A percentile compares a stretch with the other conserved stretches of the same genome.
phyloP scores from a whole-genome alignment of 2,113 vertebrate genomes.

The Dipodomys spectabilis region DNA sequence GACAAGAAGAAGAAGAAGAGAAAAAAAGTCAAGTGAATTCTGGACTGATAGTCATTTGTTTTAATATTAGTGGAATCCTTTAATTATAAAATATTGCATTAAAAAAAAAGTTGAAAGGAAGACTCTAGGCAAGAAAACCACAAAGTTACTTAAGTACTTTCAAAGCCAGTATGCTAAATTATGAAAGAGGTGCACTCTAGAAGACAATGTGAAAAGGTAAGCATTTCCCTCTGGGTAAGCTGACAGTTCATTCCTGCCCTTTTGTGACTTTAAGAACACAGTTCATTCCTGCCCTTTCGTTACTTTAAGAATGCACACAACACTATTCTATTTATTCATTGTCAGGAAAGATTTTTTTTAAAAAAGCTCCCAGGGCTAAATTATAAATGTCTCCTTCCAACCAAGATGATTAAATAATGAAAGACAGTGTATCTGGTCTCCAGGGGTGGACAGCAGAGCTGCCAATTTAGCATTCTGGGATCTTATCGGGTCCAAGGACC shows the following conservation, averaged over 20 bases:
- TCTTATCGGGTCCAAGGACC: not conserved
- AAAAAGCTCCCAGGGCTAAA: conserved; percentile 15
- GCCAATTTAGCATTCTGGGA: not conserved
- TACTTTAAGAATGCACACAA: conserved; percentile 23
- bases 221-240: not conserved
- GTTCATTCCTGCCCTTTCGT: not conserved
- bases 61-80: conserved; percentile 53
- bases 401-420: conserved; percentile 28
- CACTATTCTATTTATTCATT: conserved; percentile 54
- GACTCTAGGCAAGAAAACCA: conserved; percentile 31
- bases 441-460: not conserved
- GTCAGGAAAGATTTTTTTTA: not conserved
- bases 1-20: no score
- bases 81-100: conserved; percentile 53
- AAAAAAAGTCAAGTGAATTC: not conserved
- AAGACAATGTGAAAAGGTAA: conserved; percentile 46
- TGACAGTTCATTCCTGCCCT: conserved; percentile 21
- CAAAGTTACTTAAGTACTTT: conserved; percentile 61
- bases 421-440: not conserved
- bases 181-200: not conserved
- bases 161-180: conserved; percentile 7
- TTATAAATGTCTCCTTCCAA: conserved; percentile 51
- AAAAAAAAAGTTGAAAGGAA: conserved; percentile 44
- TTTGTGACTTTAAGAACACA: not conserved
- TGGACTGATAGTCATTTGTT: not conserved